These are phyloP conservation scores for Drosophila percnosoma DNA, from an alignment of 2,888 invertebrate species.

Conservation along the genomic window DNA sequence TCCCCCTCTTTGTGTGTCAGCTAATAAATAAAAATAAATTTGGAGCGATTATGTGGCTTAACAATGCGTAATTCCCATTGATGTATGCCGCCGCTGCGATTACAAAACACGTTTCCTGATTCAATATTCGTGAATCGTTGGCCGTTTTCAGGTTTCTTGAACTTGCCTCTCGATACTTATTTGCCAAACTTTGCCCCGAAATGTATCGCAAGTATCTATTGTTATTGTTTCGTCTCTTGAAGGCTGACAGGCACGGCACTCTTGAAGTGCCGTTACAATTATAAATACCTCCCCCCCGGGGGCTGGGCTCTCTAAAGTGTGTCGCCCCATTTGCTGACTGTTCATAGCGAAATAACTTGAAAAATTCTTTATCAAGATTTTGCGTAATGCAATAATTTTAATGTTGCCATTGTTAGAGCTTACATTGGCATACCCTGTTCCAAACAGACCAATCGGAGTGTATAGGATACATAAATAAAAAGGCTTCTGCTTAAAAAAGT, in stretches of 20 bases:
- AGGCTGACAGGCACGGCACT: slow-evolving; percentile 39
- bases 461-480: no score
- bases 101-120: slow-evolving; percentile 64
- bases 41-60: slow-evolving; percentile 70
- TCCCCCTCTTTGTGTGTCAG: slow-evolving; percentile 33
- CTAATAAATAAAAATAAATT: slow-evolving; percentile 71
- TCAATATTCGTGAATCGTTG: slow-evolving; percentile 26
- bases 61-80: slow-evolving; percentile 59
- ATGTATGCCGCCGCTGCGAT: slow-evolving; percentile 54
- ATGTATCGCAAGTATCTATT: slow-evolving; percentile 5
- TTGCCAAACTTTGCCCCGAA: slow-evolving; percentile 8
- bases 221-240: slow-evolving; percentile 26
- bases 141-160: slow-evolving; percentile 46
- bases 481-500: not conserved
- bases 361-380: slow-evolving; percentile 62
- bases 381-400: slow-evolving; percentile 54
- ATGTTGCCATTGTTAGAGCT: slow-evolving; percentile 14
- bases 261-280: slow-evolving; percentile 50
- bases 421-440: slow-evolving; percentile 5
- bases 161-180: slow-evolving; percentile 38
- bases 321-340: slow-evolving; percentile 32
- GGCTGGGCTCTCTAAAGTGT: slow-evolving; percentile 32
- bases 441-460: fast-evolving
- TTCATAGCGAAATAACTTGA: slow-evolving; percentile 44
- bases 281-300: slow-evolving; percentile 24